Evolutionary conservation across 2,797 vertebrate genomes (phyloP).

Genomic region (Neoniphon sammara): DNA sequence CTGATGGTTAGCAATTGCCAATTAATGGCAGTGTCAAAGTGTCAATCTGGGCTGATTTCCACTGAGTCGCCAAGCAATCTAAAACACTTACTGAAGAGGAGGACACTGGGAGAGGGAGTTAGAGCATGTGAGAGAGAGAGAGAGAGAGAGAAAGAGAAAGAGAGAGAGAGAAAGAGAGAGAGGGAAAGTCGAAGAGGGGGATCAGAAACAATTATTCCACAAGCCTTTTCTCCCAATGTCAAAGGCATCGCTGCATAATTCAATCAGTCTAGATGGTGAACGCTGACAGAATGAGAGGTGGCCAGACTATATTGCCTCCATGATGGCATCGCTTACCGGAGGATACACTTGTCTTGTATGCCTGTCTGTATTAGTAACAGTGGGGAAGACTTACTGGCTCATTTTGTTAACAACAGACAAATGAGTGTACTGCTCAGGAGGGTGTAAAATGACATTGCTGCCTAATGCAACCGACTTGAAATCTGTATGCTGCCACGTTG

Average conservation of each 20-base stretch:
- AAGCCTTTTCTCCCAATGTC: conserved; percentile 69
- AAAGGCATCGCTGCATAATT: conserved; percentile 75
- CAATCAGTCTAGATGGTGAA: conserved; percentile 58
- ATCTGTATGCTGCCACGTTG: conserved; percentile 27
- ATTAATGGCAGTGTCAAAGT: conserved; percentile 80
- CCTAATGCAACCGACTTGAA: conserved; percentile 25
- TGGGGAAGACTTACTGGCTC: conserved; percentile 26
- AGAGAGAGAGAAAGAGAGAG: conserved; percentile 10
- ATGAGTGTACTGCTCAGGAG: conserved; percentile 52
- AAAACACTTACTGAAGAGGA: conserved; percentile 66
- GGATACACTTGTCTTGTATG: conserved; percentile 61
- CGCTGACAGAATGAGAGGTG: conserved; percentile 27
- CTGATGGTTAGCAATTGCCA: conserved; percentile 76
- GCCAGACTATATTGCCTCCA: conserved; percentile 37
- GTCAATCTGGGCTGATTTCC: conserved; percentile 81
- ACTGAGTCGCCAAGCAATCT: conserved; percentile 73
- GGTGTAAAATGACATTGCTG: conserved; percentile 33
- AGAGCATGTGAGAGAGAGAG: neutral
- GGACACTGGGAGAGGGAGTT: conserved; percentile 24
- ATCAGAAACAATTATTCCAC: conserved; percentile 69
- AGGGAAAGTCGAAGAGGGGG: conserved; percentile 9
- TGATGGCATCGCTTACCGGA: conserved; percentile 60
- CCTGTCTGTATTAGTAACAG: conserved; percentile 32
- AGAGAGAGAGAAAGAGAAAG: conserved; percentile 7
- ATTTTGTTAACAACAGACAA: conserved; percentile 44